Conservation (phyloP, 2,888 invertebrate genomes). For the Drosophila colorata region DNA sequence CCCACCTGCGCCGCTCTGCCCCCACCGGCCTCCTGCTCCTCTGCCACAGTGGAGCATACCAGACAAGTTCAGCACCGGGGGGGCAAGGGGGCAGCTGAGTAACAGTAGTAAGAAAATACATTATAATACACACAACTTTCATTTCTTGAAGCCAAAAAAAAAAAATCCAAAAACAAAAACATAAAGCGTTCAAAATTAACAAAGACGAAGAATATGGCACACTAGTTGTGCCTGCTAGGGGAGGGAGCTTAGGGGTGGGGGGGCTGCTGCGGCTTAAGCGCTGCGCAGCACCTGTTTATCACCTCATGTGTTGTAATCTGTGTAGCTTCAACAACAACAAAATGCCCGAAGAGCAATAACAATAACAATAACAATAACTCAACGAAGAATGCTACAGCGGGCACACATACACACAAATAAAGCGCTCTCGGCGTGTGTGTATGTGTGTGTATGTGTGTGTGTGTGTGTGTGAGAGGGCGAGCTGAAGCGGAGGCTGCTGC, state of each 20-base stretch:
- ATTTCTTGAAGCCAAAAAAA: slow-evolving; percentile 67
- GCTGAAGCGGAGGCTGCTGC: slow-evolving; percentile 38
- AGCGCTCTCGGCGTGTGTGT: slow-evolving; percentile 6
- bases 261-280: slow-evolving; percentile 39
- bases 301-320: slow-evolving; percentile 77
- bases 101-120: slow-evolving; percentile 78
- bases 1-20: slow-evolving; percentile 14
- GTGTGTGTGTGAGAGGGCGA: slow-evolving; percentile 7
- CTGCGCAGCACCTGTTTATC: slow-evolving; percentile 73
- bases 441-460: slow-evolving; percentile 3
- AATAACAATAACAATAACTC: slow-evolving; percentile 49
- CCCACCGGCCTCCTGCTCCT: slow-evolving; percentile 10
- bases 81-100: slow-evolving; percentile 53
- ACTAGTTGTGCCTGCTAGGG: slow-evolving; percentile 13
- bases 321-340: slow-evolving; percentile 50
- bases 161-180: slow-evolving; percentile 52
- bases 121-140: slow-evolving; percentile 75
- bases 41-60: neutral
- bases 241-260: neutral
- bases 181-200: slow-evolving; percentile 69
- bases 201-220: slow-evolving; percentile 68
- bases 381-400: slow-evolving; percentile 30
- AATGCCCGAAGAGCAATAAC: slow-evolving; percentile 7
- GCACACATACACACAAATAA: slow-evolving; percentile 17
- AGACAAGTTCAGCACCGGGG: slow-evolving; percentile 27